These are phyloP conservation scores for Dolichoris vasculosae DNA, from an alignment of 1,140 invertebrate genomes.

Conservation along the genomic window DNA sequence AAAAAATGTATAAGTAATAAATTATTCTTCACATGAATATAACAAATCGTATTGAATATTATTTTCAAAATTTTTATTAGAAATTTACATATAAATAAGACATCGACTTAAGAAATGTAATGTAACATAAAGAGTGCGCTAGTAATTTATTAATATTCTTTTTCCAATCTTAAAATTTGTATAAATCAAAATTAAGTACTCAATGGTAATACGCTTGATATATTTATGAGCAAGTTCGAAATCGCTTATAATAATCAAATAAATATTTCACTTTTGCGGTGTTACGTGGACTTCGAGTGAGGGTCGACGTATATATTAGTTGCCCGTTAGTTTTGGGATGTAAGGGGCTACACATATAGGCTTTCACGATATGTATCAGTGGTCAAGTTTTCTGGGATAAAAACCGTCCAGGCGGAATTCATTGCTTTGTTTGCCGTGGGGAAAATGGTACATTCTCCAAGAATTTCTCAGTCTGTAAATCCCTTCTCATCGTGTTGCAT, in stretches of 20 bases:
- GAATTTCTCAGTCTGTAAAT: constrained; percentile 49
- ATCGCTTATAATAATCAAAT: constrained; percentile 42
- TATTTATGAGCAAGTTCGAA: not conserved
- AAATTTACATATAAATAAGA: not conserved
- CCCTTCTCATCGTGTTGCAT: not conserved
- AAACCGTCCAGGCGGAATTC: constrained; percentile 62
- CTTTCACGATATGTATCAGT: constrained; percentile 43
- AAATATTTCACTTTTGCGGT: not conserved
- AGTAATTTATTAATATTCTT: not conserved
- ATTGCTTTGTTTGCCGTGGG: constrained; percentile 52
- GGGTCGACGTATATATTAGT: constrained; percentile 41
- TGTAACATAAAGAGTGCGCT: not conserved
- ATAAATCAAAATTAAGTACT: constrained; percentile 13
- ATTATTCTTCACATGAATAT: no score
- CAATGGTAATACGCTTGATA: not conserved
- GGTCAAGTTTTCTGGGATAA: constrained; percentile 65
- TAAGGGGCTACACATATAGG: not conserved
- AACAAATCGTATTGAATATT: not conserved
- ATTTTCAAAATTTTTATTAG: not conserved
- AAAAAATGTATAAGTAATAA: no score
- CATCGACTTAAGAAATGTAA: not conserved
- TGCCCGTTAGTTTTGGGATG: constrained; percentile 1
- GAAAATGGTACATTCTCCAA: not conserved
- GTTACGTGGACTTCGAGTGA: not conserved
- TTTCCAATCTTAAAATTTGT: not conserved